A percentile compares a stretch with the other conserved stretches of the same genome.
These are phyloP conservation scores for Silvanus unidentatus DNA, from an alignment of 2,888 invertebrate species.

Conservation along the genomic window DNA sequence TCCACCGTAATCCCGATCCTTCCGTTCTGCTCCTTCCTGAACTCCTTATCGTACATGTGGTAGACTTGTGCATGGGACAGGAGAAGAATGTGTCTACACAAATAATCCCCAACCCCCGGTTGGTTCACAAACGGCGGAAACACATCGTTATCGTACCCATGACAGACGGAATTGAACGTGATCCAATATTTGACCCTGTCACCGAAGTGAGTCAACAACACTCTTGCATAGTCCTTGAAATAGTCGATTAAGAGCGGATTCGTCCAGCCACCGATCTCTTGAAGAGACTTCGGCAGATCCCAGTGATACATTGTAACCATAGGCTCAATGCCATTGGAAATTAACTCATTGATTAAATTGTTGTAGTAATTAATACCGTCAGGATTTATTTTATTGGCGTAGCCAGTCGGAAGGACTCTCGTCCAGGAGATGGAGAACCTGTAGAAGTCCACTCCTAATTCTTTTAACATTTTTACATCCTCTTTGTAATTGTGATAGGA, in stretches of 20 bases:
- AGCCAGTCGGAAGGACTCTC: slow-evolving; percentile 65
- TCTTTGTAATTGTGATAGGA: slow-evolving; percentile 62
- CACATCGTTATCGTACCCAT: slow-evolving; percentile 49
- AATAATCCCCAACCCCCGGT: slow-evolving; percentile 57
- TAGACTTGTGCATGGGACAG: slow-evolving; percentile 63
- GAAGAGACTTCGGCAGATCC: slow-evolving; percentile 28
- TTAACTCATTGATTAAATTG: slow-evolving; percentile 64
- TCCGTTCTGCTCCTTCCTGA: slow-evolving; percentile 49
- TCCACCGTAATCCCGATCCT: slow-evolving; percentile 50
- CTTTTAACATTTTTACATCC: slow-evolving; percentile 57
- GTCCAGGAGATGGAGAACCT: slow-evolving; percentile 74
- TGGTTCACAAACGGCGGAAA: slow-evolving; percentile 53
- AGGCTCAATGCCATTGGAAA: slow-evolving; percentile 52
- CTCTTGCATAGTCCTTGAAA: slow-evolving; percentile 54
- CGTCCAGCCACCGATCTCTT: slow-evolving; percentile 59
- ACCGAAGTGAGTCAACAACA: slow-evolving; percentile 54
- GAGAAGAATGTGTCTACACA: slow-evolving; percentile 59
- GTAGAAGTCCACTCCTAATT: slow-evolving; percentile 61
- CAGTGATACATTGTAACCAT: slow-evolving; percentile 58
- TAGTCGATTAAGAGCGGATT: slow-evolving; percentile 56
- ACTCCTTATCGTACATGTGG: slow-evolving; percentile 56
- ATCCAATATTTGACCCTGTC: slow-evolving; percentile 59
- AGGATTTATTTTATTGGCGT: slow-evolving; percentile 58
- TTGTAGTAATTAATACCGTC: slow-evolving; percentile 72
- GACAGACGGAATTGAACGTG: slow-evolving; percentile 61